Base-by-base conservation (phyloP, 2,113 vertebrate genomes). In the Donacobius atricapilla region DNA sequence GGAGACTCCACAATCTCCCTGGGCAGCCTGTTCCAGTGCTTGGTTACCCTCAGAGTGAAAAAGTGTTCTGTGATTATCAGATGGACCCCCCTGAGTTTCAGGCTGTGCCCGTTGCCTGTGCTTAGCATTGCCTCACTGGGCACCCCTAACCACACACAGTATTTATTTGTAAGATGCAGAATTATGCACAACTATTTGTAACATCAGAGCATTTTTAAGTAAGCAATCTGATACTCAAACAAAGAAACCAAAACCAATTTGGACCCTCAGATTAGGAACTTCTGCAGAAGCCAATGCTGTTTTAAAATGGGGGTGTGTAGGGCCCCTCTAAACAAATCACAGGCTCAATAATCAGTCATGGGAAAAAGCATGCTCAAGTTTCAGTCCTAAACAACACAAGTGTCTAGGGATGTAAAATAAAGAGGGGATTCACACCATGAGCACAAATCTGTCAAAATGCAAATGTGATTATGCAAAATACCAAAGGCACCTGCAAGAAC, bases 391-490 rank as follows among this genome's bases (percentile, higher is more conserved):
- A 60, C 6, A 73, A 31, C 19, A 24, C 24, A 61, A 50, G 14
- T 80, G 50, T 86, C 75, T 80, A 94, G 79, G 71, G 90, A 93
- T 65, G 21, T 45, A 72, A 88, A 88, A 80, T 33, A 53, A 72
- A 79, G 50, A 96, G 90, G 83, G 30, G 83, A 95, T 94, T 96
- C 95, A 92, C 92, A 85, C 11, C 35, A 53, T 19, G 66, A 83
- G 75, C 66, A 86, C 45, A 80, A 42, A 76, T 77, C 39, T 86
- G 88, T 77, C 66, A 61, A 95, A 83, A 97, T 96, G 92, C 92
- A 96, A 96, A 96, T 90, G 33, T 30, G 53, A 57, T 72, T 85
- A 97, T 93, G 92, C 90, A 97, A 95, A 97, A 63, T 39, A 50
- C 18, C 54, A 53, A 70, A 60, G 0, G 15, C 95, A 94, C 75